phyloP scores from a whole-genome alignment of 2,113 vertebrate genomes.

The Phyllostomus hastatus region DNA sequence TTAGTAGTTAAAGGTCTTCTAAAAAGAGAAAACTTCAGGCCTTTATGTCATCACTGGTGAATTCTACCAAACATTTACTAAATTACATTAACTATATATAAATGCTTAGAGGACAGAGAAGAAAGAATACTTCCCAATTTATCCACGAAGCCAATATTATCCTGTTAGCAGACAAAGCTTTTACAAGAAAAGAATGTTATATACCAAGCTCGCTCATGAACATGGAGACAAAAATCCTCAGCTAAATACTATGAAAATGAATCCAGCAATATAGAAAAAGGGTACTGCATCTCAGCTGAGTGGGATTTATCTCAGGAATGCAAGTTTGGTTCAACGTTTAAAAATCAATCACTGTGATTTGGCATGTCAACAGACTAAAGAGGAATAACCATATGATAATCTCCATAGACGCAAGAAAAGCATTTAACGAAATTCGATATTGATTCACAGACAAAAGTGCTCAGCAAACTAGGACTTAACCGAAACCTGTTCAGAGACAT shows the following conservation, averaged over 20 bases:
- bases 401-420: conserved; percentile 1
- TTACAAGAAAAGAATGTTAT: neutral
- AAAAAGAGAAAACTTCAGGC: neutral
- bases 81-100: neutral
- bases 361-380: neutral
- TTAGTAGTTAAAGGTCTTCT: neutral
- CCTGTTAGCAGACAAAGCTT: neutral
- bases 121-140: neutral
- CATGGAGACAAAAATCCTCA: neutral
- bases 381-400: neutral
- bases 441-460: neutral
- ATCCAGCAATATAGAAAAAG: neutral
- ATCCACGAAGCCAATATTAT: neutral
- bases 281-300: neutral
- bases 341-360: conserved; percentile 15
- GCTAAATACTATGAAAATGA: neutral
- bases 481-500: neutral
- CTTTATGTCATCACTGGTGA: neutral
- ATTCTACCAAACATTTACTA: neutral
- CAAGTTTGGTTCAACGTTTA: neutral
- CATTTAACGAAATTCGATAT: conserved; percentile 17
- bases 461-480: neutral
- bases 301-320: neutral
- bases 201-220: neutral
- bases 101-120: neutral